Base-by-base conservation (phyloP, 2,113 vertebrate species). In the Aphyosemion australe region DNA sequence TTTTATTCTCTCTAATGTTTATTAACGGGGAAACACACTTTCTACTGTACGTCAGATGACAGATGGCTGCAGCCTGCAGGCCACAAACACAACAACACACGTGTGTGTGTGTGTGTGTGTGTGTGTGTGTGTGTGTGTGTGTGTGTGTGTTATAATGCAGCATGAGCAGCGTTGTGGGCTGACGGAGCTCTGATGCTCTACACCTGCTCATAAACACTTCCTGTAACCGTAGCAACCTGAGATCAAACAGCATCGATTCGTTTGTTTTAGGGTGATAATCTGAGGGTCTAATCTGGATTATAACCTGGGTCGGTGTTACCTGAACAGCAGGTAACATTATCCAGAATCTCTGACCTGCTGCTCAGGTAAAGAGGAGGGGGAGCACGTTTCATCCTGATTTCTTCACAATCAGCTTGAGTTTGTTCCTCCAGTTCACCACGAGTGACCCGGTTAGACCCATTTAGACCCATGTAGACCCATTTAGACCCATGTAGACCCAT, bases 51-150 rank as follows among this genome's bases (percentile, higher is more conserved):
- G 69, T 72, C 61, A 63, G 45, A 55, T 60, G 61, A 80, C 82
- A 87, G 79, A 84, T 83, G 85, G 82, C 61, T 69, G 48, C 51
- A 74, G 82, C 79, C 79, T 78, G 62, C 55, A 72, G 77, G 74
- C 65, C 64, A 61, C 54, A 65, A 34, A 43, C 58, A 58, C 50
- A 43, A 8, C 18, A 32, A 56, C 34, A 37, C 61, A 60, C 8
- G 31, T 5, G 16, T 39, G 32, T 37, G 53, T 2, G 53, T 26
- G 26, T 26, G 26, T 26, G 26, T 26, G 26, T 26, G 26, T 26
- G 26, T 26, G 26, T 26, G 26, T 26, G 26, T 26, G 26, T 26
- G 26, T 26, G 26, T 26, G 26, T 26, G 26, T 26, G 26, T 26
- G 26, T 26, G 26, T 26, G 26, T 26, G 26, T 26, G 26, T 26